Evolutionary conservation across 2,797 vertebrate genomes (phyloP).

Genomic region (Falco naumanni): DNA sequence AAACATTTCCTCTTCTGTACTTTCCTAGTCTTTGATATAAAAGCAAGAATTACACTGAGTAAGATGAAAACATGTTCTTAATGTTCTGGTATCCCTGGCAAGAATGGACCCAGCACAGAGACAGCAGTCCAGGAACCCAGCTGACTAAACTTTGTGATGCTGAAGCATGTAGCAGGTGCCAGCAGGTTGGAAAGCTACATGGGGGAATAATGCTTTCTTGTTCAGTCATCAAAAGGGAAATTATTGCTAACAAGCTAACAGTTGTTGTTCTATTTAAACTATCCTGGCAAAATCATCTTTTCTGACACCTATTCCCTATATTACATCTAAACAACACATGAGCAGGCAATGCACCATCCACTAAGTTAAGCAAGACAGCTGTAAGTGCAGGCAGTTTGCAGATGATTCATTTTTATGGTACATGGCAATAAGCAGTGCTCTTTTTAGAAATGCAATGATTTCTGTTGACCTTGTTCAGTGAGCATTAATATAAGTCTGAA

Average conservation of each 20-base stretch:
- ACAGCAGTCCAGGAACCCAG: not conserved
- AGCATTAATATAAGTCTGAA: not conserved
- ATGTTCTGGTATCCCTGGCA: slow-evolving; percentile 7
- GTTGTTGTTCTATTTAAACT: slow-evolving; percentile 66
- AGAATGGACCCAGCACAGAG: not conserved
- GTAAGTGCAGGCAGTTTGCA: slow-evolving; percentile 21
- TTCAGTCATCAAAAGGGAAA: slow-evolving; percentile 37
- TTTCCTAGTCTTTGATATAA: slow-evolving; percentile 1
- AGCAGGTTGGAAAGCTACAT: not conserved
- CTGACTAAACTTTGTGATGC: not conserved
- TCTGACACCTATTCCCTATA: slow-evolving; percentile 36
- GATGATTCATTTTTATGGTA: slow-evolving; percentile 38
- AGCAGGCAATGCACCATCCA: slow-evolving; percentile 4
- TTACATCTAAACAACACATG: slow-evolving; percentile 9
- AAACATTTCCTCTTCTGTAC: slow-evolving; percentile 2
- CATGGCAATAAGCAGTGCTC: not conserved
- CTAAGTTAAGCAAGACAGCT: slow-evolving; percentile 30
- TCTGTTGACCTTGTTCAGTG: slow-evolving; percentile 1
- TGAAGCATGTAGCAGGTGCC: slow-evolving; percentile 3
- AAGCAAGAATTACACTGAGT: slow-evolving; percentile 1
- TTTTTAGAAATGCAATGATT: not conserved
- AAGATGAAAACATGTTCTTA: not conserved
- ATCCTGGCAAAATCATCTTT: slow-evolving; percentile 27
- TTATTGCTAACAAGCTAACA: slow-evolving; percentile 56
- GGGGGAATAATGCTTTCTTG: slow-evolving; percentile 23